phyloP scores from a whole-genome alignment of 1,140 invertebrate genomes.

The Heliconius congener region DNA sequence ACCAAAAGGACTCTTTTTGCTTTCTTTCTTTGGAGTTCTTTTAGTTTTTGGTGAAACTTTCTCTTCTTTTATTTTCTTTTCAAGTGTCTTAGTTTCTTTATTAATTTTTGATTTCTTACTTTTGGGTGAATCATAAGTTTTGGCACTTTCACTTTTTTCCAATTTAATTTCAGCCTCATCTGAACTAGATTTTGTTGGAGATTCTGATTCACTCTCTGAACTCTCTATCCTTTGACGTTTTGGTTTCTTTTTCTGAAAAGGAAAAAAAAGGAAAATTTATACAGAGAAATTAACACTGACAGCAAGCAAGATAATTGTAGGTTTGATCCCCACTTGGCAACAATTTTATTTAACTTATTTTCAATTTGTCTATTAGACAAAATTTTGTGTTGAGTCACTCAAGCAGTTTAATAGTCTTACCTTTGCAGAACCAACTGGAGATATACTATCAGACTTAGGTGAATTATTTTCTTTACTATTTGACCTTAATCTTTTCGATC shows the following conservation, averaged over 20 bases:
- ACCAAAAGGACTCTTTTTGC: conserved; percentile 32
- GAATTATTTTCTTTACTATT: conserved; percentile 56
- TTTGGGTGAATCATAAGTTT: conserved; percentile 60
- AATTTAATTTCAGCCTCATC: conserved; percentile 44
- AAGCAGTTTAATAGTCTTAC: conserved; percentile 34
- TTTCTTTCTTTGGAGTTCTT: conserved; percentile 36
- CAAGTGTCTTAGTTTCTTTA: conserved; percentile 23
- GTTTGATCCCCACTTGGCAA: neutral
- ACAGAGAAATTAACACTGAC: too few relatives aligned
- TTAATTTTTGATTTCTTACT: conserved; percentile 51
- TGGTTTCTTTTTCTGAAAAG: conserved; percentile 55
- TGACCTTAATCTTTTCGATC: conserved; percentile 51
- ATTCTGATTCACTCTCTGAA: conserved; percentile 57
- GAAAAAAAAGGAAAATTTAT: neutral
- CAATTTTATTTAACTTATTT: too few relatives aligned
- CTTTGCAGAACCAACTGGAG: conserved; percentile 46
- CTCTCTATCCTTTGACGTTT: conserved; percentile 70
- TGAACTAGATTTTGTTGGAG: conserved; percentile 22
- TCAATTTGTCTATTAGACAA: too few relatives aligned
- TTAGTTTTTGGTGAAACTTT: conserved; percentile 38
- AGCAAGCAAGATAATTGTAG: neutral
- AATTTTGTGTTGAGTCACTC: too few relatives aligned
- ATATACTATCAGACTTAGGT: conserved; percentile 22
- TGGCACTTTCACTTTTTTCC: conserved; percentile 43
- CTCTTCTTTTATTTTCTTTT: conserved; percentile 38